Evolutionary conservation across 2,888 invertebrate genomes (phyloP).

Genomic region (Diarsia dahlii): DNA sequence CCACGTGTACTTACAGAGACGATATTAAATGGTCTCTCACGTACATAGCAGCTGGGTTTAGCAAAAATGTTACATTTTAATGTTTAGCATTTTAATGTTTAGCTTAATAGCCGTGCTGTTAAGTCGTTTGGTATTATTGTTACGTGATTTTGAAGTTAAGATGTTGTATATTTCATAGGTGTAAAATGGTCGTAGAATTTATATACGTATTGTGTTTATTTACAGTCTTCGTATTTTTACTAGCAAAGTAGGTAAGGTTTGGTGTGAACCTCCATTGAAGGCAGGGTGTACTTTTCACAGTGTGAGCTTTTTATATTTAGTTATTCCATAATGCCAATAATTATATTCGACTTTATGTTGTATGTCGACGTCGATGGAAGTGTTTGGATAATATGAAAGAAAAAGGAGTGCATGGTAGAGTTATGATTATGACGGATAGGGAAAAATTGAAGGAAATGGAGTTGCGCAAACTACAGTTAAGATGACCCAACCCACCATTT

Average conservation of each 20-base stretch:
- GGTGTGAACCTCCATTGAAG: not conserved
- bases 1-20: not conserved
- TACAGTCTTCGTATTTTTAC: not conserved
- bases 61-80: slow-evolving; percentile 49
- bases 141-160: slow-evolving; percentile 35
- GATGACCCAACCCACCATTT: not conserved
- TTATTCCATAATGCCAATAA: not conserved
- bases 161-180: not conserved
- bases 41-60: slow-evolving; percentile 44
- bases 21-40: slow-evolving; percentile 47
- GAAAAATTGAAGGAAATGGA: not conserved
- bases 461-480: not conserved
- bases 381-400: not conserved
- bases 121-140: slow-evolving; percentile 17
- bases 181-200: not conserved
- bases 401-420: not conserved
- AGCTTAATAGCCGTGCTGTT: slow-evolving; percentile 27
- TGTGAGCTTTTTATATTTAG: not conserved
- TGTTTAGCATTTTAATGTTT: slow-evolving; percentile 42
- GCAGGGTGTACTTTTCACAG: not conserved
- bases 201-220: not conserved
- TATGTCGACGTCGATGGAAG: not conserved
- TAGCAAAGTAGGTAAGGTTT: not conserved
- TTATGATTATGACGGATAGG: too few relatives aligned
- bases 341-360: not conserved